phyloP scores from a whole-genome alignment of 1,140 invertebrate species.

The Liolophura sinensis region DNA sequence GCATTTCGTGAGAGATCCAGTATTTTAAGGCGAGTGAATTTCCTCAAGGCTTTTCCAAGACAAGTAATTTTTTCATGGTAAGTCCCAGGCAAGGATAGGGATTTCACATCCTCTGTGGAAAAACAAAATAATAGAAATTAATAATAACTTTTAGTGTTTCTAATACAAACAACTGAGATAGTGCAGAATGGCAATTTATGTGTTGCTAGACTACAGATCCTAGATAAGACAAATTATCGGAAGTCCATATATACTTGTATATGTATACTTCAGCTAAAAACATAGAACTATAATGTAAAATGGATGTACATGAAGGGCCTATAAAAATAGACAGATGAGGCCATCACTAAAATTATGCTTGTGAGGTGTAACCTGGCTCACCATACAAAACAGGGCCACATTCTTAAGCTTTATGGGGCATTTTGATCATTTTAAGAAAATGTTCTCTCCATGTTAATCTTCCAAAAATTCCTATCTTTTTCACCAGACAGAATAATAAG shows the following conservation, averaged over 20 bases:
- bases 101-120: constrained; percentile 55
- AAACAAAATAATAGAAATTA: background rate
- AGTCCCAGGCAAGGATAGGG: constrained; percentile 54
- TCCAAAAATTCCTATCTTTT: too few species aligned
- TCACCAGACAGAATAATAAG: too few species aligned
- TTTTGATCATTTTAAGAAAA: too few species aligned
- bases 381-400: too few species aligned
- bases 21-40: constrained; percentile 54
- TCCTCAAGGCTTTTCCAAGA: constrained; percentile 49
- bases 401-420: too few species aligned
- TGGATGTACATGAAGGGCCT: background rate
- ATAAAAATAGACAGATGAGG: too few species aligned
- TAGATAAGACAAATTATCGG: constrained; percentile 8
- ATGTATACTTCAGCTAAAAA: background rate
- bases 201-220: background rate
- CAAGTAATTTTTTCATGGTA: constrained; percentile 58
- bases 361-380: too few species aligned
- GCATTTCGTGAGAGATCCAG: constrained; percentile 58
- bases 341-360: too few species aligned
- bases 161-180: background rate
- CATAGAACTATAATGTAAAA: background rate
- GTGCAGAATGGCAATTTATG: background rate
- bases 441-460: too few species aligned
- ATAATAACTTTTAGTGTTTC: background rate
- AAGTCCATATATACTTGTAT: background rate